Evolutionary conservation across 2,888 invertebrate species (phyloP).

Genomic region (Agrotis clavis): DNA sequence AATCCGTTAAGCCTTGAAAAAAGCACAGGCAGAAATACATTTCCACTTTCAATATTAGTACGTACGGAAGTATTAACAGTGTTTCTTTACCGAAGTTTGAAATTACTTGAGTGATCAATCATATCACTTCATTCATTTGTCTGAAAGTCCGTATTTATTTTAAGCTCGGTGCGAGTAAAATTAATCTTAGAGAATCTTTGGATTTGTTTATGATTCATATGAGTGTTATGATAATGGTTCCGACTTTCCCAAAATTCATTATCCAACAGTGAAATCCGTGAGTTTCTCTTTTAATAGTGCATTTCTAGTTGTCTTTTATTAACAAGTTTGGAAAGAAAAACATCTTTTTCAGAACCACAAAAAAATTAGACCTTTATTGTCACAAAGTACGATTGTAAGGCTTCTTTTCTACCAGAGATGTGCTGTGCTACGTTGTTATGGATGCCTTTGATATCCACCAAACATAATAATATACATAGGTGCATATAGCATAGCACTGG

Average conservation of each 20-base stretch:
- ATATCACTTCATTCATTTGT: constrained; percentile 10
- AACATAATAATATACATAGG: no score
- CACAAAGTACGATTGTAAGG: neutral
- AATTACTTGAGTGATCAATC: constrained; percentile 17
- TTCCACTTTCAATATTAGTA: neutral
- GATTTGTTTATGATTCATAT: neutral
- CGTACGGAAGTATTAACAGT: neutral
- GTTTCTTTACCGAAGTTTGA: neutral
- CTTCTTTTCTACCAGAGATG: no score
- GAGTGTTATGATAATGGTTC: neutral
- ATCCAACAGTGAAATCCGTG: neutral
- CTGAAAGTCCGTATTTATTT: constrained; percentile 2
- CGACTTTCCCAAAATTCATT: neutral
- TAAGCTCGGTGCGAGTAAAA: constrained; percentile 2
- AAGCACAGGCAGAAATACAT: no score
- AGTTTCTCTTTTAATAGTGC: neutral
- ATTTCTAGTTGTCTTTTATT: neutral
- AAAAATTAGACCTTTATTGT: neutral
- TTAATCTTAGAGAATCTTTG: neutral
- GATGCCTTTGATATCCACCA: no score
- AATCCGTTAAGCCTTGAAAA: neutral
- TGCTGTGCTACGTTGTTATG: no score
- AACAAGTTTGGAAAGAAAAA: neutral
- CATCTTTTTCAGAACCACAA: neutral
- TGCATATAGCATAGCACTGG: no score